These are phyloP conservation scores for Austrolebias charrua DNA, from an alignment of 2,797 vertebrate genomes.

Conservation along the genomic window DNA sequence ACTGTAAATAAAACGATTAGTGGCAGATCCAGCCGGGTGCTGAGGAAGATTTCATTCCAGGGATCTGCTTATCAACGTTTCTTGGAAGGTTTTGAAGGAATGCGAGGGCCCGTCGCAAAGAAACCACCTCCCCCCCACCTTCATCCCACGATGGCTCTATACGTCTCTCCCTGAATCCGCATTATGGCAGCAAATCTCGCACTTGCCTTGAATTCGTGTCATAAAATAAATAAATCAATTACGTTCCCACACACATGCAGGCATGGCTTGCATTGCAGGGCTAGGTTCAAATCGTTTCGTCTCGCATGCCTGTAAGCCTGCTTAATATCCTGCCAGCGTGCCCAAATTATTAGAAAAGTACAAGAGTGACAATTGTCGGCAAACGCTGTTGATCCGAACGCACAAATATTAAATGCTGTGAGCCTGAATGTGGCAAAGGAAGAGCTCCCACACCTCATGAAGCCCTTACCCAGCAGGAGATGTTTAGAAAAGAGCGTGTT, in stretches of 20 bases:
- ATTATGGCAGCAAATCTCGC: slow-evolving; percentile 79
- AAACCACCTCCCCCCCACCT: slow-evolving; percentile 72
- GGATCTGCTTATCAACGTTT: slow-evolving; percentile 85
- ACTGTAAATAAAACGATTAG: slow-evolving; percentile 89
- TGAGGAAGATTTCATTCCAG: slow-evolving; percentile 81
- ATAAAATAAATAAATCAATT: slow-evolving; percentile 78
- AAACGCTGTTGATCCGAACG: slow-evolving; percentile 54
- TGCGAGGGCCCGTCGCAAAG: slow-evolving; percentile 56
- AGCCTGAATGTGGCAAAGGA: slow-evolving; percentile 36
- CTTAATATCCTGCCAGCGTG: slow-evolving; percentile 71
- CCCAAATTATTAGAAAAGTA: slow-evolving; percentile 73
- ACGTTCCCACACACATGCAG: slow-evolving; percentile 54
- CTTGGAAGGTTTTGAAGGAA: slow-evolving; percentile 80
- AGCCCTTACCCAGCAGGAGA: slow-evolving; percentile 45
- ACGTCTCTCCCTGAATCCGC: slow-evolving; percentile 61
- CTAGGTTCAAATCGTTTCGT: slow-evolving; percentile 68
- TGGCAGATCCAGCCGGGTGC: slow-evolving; percentile 78
- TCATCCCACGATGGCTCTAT: slow-evolving; percentile 57
- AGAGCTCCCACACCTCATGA: slow-evolving; percentile 48
- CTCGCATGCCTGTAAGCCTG: slow-evolving; percentile 69
- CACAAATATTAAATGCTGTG: slow-evolving; percentile 55
- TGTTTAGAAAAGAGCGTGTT: slow-evolving; percentile 71
- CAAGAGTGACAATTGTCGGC: slow-evolving; percentile 66
- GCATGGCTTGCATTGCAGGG: slow-evolving; percentile 45
- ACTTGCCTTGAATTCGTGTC: slow-evolving; percentile 74